Conservation (phyloP, 2,888 invertebrate genomes). For the Catotricha subobsoleta region DNA sequence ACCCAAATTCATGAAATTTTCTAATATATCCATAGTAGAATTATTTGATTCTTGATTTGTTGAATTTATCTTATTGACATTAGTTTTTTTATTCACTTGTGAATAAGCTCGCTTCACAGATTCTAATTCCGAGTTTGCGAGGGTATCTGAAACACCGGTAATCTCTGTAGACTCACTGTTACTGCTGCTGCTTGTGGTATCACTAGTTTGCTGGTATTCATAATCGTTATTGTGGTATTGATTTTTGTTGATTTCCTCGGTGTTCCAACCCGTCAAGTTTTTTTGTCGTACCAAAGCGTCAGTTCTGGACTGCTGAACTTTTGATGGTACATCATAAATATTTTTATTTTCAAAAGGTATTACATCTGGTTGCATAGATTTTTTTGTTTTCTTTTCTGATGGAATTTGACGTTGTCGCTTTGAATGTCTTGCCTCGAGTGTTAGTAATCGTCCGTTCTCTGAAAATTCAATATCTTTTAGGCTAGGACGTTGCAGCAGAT, state of each 20-base stretch:
- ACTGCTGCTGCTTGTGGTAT: slow-evolving; percentile 24
- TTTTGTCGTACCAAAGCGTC: slow-evolving; percentile 23
- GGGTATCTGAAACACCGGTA: slow-evolving; percentile 24
- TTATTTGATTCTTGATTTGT: background rate
- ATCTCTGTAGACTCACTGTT: slow-evolving; percentile 28
- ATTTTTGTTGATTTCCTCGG: slow-evolving; percentile 18
- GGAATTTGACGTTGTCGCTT: slow-evolving; percentile 41
- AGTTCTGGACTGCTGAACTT: background rate
- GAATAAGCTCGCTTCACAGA: slow-evolving; percentile 1
- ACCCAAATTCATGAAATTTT: background rate
- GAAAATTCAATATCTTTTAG: slow-evolving; percentile 15
- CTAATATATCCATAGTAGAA: slow-evolving; percentile 1
- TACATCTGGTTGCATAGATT: slow-evolving; percentile 44
- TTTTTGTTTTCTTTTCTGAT: slow-evolving; percentile 17
- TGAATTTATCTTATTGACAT: slow-evolving; percentile 3
- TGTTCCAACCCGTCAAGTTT: slow-evolving; percentile 45
- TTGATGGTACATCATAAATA: slow-evolving; percentile 11
- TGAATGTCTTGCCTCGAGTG: slow-evolving; percentile 53
- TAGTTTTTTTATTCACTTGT: background rate
- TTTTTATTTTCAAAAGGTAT: slow-evolving; percentile 41
- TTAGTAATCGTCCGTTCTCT: slow-evolving; percentile 43
- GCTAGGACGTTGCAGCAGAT: slow-evolving; percentile 22
- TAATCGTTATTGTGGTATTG: background rate
- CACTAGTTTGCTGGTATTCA: slow-evolving; percentile 9
- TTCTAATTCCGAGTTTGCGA: slow-evolving; percentile 16